Evolutionary conservation across 2,888 invertebrate species (phyloP).

Genomic region (Hydropsyche betteni): DNA sequence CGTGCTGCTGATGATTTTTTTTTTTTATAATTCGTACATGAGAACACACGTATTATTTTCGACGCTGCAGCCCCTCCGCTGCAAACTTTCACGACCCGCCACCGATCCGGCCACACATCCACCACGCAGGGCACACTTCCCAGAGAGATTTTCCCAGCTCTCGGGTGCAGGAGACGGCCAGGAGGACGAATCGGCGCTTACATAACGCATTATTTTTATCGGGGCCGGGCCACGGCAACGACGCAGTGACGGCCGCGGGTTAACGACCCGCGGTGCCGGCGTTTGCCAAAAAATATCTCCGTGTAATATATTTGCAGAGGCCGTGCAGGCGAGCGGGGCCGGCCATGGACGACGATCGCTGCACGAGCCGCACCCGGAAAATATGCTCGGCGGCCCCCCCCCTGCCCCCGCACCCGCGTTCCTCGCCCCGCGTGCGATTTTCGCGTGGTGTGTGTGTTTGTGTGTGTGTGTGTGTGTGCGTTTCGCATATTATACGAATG

Average conservation of each 20-base stretch:
- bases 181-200: conserved; percentile 50
- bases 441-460: neutral
- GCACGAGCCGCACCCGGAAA: conserved; percentile 10
- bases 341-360: neutral
- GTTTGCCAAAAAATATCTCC: conserved; percentile 47
- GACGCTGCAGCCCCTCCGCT: too few species aligned
- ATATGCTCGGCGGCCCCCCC: neutral
- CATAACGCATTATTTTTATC: conserved; percentile 52
- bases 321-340: conserved; percentile 42
- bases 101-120: too few species aligned
- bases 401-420: neutral
- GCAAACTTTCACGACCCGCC: too few species aligned
- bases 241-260: conserved; percentile 46
- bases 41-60: too few species aligned
- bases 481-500: neutral
- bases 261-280: conserved; percentile 45
- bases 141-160: too few species aligned
- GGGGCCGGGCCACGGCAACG: conserved; percentile 37
- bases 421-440: neutral
- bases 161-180: conserved; percentile 42
- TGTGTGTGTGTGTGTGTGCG: neutral
- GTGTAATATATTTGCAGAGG: conserved; percentile 47
- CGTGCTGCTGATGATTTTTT: too few species aligned
- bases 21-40: too few species aligned
- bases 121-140: too few species aligned